These are phyloP conservation scores for Plecotus auritus DNA, from an alignment of 2,113 vertebrate genomes.

Conservation along the genomic window DNA sequence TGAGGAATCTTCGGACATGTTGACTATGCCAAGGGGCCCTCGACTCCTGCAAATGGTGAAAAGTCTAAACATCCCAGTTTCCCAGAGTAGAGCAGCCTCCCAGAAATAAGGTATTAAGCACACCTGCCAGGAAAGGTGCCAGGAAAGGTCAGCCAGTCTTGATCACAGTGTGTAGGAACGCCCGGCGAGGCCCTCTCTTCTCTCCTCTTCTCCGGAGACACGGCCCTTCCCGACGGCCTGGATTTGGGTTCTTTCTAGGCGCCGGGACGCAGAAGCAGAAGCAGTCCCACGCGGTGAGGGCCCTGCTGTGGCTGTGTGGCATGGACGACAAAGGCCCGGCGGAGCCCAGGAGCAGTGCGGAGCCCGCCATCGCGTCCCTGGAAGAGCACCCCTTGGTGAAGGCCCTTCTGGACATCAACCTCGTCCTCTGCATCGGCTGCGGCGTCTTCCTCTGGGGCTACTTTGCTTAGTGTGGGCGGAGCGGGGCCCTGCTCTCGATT, in stretches of 20 bases:
- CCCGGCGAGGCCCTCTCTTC: rapidly evolving
- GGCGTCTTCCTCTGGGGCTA: slow-evolving; percentile 90
- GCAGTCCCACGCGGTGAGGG: slow-evolving; percentile 78
- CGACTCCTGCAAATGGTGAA: not conserved
- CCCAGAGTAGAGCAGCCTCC: not conserved
- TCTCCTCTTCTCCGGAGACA: not conserved
- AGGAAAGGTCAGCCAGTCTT: no score
- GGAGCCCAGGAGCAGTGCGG: not conserved
- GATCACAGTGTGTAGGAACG: no score
- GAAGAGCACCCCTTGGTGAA: slow-evolving; percentile 83
- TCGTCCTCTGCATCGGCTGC: slow-evolving; percentile 85
- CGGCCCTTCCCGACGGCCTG: not conserved
- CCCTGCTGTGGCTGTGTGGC: slow-evolving; percentile 92
- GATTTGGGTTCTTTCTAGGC: slow-evolving; percentile 54
- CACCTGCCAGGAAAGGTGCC: not conserved
- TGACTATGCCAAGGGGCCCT: not conserved
- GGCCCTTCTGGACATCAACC: slow-evolving; percentile 85
- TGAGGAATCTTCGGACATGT: not conserved
- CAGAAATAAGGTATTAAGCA: not conserved
- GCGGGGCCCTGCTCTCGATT: rapidly evolving
- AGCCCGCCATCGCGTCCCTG: slow-evolving; percentile 60
- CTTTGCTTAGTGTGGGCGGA: slow-evolving; percentile 82
- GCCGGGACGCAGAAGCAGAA: not conserved
- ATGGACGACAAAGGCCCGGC: slow-evolving; percentile 79
- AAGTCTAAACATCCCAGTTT: not conserved